Percentiles rank a stretch among this genome's conserved stretches.
Conservation (phyloP, 2,113 vertebrate species). For the Panthera leo region DNA sequence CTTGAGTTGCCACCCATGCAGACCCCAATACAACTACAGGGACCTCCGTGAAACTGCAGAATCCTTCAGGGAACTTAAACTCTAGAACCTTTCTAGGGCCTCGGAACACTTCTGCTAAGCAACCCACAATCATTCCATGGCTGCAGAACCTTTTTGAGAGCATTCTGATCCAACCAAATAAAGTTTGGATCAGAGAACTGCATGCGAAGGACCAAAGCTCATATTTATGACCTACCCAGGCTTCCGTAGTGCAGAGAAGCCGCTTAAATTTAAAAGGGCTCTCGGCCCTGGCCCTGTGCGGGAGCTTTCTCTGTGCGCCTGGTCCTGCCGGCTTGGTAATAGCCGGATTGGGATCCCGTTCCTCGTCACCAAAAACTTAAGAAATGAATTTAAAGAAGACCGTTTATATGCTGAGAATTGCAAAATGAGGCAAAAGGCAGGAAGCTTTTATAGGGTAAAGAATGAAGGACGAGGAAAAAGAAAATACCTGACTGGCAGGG, state of each 20-base stretch:
- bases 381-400: background rate
- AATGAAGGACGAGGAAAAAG: background rate
- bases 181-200: background rate
- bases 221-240: background rate
- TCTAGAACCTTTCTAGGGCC: background rate
- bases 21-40: too few relatives aligned
- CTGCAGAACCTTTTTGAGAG: background rate
- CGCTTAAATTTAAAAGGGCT: background rate
- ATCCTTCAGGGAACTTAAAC: background rate
- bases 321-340: too few relatives aligned
- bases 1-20: background rate
- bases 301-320: background rate
- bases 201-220: background rate
- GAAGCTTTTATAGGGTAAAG: background rate
- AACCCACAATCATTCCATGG: background rate
- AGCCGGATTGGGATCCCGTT: background rate
- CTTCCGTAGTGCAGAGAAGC: background rate
- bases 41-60: background rate
- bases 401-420: background rate
- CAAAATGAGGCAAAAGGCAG: background rate
- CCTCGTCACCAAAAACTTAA: background rate
- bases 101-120: background rate
- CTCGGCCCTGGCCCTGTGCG: background rate
- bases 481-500: background rate
- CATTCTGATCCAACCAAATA: too few relatives aligned